Base-by-base conservation (phyloP, 2,888 invertebrate genomes). In the Podotricha telesiphe region DNA sequence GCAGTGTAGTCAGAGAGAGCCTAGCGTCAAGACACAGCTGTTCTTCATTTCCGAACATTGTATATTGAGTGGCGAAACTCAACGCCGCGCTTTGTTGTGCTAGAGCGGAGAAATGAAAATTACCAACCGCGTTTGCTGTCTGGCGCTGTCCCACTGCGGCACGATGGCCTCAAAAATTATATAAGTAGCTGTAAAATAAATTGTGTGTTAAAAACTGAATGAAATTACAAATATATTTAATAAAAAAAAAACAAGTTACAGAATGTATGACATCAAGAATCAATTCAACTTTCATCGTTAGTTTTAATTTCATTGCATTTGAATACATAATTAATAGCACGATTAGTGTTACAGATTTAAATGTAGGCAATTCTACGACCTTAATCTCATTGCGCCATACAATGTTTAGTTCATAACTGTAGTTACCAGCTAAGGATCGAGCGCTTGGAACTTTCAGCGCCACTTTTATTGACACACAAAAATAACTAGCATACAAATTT, bases 301-400 rank as follows among this genome's bases (percentile, higher is more conserved):
- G 34, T 62, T 51, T 62, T 59, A 48, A 61, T 10, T 59, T 15
- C 19, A 51, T 61, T 61, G 47, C 22, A 28, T 59, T 61, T 53
- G 53, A 62, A 67, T 67, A 45, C n/a, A 62, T 47, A 55, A 67
- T 45, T 59, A 40, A 17, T 22, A 13, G 2, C 45, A 45, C 45
- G n/a, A 17, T 47, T 37, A n/a, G 28, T 53, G 20, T 53, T 19
- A 19, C 37, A 48, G 19, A 19, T 62, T 62, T 61, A 61, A 61
- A 59, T 66, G 50, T 48, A 48, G 8, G 51, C 45, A 53, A 53
- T 47, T 62, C 28, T 20, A n/a, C 61, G 51, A 61, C 67, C 47
- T 67, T 67, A 53, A 66, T 53, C n/a, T n/a, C 42, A 17, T 20
- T 61, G 17, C 62, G 61, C 20, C 61, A n/a, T n/a, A 53, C 37